Evolutionary conservation across 2,888 invertebrate species (phyloP).

Genomic region (Melanargia galathea): DNA sequence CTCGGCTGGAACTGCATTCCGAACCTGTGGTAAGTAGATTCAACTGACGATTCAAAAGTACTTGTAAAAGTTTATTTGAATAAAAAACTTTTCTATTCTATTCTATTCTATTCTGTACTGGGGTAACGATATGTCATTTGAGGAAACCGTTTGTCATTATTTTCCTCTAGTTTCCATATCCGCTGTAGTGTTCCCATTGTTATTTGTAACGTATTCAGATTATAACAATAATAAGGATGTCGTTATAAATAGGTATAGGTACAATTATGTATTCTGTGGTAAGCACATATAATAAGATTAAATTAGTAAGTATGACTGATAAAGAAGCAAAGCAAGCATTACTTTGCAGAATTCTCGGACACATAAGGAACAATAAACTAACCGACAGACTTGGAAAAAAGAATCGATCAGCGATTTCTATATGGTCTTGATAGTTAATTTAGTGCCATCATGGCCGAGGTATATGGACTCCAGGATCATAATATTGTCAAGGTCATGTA

Average conservation of each 20-base stretch:
- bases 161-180: background rate
- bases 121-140: background rate
- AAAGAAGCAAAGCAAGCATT: background rate
- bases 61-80: too few relatives aligned
- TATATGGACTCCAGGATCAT: background rate
- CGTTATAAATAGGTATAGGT: background rate
- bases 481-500: background rate
- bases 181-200: conserved; percentile 1
- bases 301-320: background rate
- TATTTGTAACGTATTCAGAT: background rate
- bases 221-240: conserved; percentile 1
- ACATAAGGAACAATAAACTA: background rate
- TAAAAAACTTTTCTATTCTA: too few relatives aligned
- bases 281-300: too few relatives aligned
- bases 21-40: too few relatives aligned
- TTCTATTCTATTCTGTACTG: too few relatives aligned
- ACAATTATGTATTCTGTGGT: too few relatives aligned
- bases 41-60: too few relatives aligned
- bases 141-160: background rate
- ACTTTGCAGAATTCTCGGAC: background rate
- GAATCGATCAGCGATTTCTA: background rate
- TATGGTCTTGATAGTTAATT: background rate
- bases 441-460: background rate
- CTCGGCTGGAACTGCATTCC: too few relatives aligned
- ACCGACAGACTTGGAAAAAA: background rate